Evolutionary conservation across 2,797 vertebrate species (phyloP), one percentile per base, ranked within the genome.

Genomic region (Brachymystax lenok): DNA sequence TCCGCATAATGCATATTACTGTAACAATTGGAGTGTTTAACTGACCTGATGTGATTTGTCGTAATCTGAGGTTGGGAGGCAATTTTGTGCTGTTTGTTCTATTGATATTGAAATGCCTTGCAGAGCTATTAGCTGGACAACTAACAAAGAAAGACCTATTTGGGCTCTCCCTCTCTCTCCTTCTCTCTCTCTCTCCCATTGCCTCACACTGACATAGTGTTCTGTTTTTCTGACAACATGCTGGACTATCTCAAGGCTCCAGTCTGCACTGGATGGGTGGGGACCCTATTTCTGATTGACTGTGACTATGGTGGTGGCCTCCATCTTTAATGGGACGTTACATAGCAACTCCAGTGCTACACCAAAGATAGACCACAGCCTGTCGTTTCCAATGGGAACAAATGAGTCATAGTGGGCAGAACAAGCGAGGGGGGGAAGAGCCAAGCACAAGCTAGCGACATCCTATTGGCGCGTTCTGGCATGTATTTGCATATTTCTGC

Each of bases 211-310:
- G 70, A 71, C 74, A 79, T 77, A 74, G 75, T 77, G 56, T 79
- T 85, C 71, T 19, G 8, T 63, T 46, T 13, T 54, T 84, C 82
- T 85, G 79, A 73, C 83, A 80, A 84, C 81, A 82, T 24, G 80
- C 80, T 68, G 69, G 72, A 21, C 79, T 80, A 77, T 74, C 30
- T 17, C 10, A 4, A 30, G 81, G 81, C 82, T 79, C 79, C 85
- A 79, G 77, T 85, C 52, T 74, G 83, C 71, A 84, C 81, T 79
- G 84, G 73, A 77, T 82, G 89, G 91, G 90, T 85, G 85, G 85
- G 83, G 85, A 81, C 71, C 79, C 79, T 13, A 17, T 80, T 79
- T 71, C 77, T 35, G 67, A 86, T 80, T 89, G 66, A 67, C 70
- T 73, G 74, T 16, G 80, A 73, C 0, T 46, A 46, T 46, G 67